phyloP scores from a whole-genome alignment of 2,797 vertebrate genomes.

The Taeniopygia guttata region DNA sequence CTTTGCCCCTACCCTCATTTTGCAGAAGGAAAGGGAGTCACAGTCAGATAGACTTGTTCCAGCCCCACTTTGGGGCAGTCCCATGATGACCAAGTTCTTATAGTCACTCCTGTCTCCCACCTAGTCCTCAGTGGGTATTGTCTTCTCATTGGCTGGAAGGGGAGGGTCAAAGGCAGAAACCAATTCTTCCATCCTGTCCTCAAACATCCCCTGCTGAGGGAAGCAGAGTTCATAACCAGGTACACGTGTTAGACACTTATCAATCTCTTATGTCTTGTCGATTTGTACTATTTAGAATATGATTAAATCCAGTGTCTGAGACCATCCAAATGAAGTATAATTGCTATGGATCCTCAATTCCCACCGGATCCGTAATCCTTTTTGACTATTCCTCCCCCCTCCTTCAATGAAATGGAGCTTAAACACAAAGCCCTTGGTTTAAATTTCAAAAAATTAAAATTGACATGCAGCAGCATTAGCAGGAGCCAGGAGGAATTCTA shows the following conservation, averaged over 20 bases:
- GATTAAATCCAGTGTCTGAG: conserved; percentile 73
- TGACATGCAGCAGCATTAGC: conserved; percentile 79
- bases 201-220: not conserved
- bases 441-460: conserved; percentile 84
- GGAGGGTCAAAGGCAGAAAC: not conserved
- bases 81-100: not conserved
- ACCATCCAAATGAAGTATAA: conserved; percentile 77
- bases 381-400: conserved; percentile 77
- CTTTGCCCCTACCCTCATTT: not conserved
- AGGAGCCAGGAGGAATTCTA: conserved; percentile 75
- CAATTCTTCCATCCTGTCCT: not conserved
- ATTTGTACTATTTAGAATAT: conserved; percentile 73
- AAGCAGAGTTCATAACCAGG: conserved; percentile 35
- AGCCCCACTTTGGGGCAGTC: not conserved
- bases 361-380: conserved; percentile 73
- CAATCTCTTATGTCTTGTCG: conserved; percentile 69
- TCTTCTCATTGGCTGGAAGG: not conserved
- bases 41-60: not conserved
- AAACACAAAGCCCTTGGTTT: conserved; percentile 80
- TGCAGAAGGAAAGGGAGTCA: not conserved
- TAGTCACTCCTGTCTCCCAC: conserved; percentile 3
- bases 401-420: conserved; percentile 75
- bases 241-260: conserved; percentile 37
- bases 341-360: conserved; percentile 75
- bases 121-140: not conserved